Evolutionary conservation across 2,888 invertebrate genomes (phyloP), one percentile per base, ranked within the genome.

Genomic region (Nesidiocoris tenuis): DNA sequence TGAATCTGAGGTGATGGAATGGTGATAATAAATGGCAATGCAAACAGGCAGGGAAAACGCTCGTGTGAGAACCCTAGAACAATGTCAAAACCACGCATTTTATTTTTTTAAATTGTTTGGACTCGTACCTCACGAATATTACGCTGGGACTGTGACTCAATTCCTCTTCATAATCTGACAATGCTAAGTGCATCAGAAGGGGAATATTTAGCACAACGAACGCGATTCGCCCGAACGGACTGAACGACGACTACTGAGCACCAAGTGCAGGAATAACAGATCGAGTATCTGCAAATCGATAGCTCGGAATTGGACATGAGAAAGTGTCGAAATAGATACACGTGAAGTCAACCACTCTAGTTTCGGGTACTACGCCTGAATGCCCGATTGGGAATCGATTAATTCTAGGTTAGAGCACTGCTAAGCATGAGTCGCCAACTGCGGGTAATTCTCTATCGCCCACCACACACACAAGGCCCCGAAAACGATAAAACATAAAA

Each of bases 121-220:
- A n/a, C n/a, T n/a, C 17, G 57, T 61, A 70, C 70, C 70, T 70
- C 12, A 70, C 70, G 18, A 70, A 70, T 3, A 70, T 70, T 9
- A 70, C 59, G 21, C 59, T 70, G 1, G 70, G 70, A 19, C 61
- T 70, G 18, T 12, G 5, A 59, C 2, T 25, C 23, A 70, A 24
- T 57, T 70, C 70, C 17, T 59, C 70, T n/a, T 25, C 59, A 23
- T 25, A 7, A 19, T 70, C 70, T 59, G 59, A 16, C 7, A 59
- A 59, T 25, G 17, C 19, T 24, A 24, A n/a, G 70, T 18, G 12
- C 70, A 70, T 59, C 19, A 1, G 22, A 25, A 54, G n/a, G n/a
- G 3, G 39, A 39, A 39, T n/a, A n/a, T 39, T 39, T 12, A 12
- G 39, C 3, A 12, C 39, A 39, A 39, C 39, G 39, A 12, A 3